Conservation (phyloP, 2,113 vertebrate species). For the Felis chaus region DNA sequence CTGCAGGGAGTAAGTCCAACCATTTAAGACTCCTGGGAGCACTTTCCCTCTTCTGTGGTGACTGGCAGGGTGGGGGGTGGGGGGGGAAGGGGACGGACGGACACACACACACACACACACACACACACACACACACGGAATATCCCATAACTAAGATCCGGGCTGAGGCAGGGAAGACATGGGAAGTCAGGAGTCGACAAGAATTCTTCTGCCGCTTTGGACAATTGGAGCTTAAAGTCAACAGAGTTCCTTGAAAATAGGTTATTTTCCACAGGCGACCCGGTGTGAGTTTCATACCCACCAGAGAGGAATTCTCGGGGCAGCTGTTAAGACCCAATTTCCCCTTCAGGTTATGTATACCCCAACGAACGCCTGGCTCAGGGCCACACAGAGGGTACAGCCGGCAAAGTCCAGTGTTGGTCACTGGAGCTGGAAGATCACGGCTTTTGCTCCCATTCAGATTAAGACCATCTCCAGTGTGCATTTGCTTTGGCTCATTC, state of each 20-base stretch:
- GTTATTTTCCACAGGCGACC: not conserved
- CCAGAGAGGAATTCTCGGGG: not conserved
- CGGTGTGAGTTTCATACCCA: not conserved
- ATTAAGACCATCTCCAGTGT: not conserved
- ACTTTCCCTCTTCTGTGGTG: too few species aligned
- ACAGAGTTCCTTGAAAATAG: not conserved
- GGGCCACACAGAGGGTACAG: not conserved
- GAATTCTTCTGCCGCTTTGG: too few species aligned
- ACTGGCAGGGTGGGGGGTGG: accelerated
- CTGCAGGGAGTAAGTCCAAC: too few species aligned
- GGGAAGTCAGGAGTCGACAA: too few species aligned
- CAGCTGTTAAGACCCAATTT: not conserved
- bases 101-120: too few species aligned
- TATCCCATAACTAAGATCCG: too few species aligned
- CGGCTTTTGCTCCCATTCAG: accelerated
- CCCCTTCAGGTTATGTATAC: not conserved
- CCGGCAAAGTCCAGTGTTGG: not conserved
- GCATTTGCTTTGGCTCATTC: accelerated
- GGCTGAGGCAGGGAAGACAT: too few species aligned
- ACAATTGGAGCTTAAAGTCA: too few species aligned
- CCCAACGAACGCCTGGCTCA: accelerated
- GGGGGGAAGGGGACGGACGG: too few species aligned
- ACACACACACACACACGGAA: too few species aligned
- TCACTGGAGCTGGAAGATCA: accelerated
- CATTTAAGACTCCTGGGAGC: too few species aligned